Percentiles rank a stretch among this genome's conserved stretches.
phyloP scores from a whole-genome alignment of 2,113 vertebrate genomes.

The Saiga tatarica region DNA sequence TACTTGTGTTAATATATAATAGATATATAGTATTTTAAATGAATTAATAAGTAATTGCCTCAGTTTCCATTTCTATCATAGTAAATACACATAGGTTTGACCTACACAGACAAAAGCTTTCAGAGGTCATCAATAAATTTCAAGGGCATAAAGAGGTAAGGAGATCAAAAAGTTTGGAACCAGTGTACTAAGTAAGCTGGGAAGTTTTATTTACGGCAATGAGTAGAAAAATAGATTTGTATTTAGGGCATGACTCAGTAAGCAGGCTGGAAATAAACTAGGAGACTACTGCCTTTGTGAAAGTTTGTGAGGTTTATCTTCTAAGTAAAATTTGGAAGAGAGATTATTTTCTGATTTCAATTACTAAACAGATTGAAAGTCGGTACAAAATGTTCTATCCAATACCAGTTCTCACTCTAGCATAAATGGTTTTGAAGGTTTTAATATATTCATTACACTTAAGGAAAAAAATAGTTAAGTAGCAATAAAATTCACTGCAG shows the following conservation, averaged over 20 bases:
- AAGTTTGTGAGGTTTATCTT: not conserved
- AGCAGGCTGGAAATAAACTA: not conserved
- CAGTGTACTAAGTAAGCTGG: not conserved
- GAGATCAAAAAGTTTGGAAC: not conserved
- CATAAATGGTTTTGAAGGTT: not conserved
- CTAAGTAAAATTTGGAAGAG: not conserved
- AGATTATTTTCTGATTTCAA: constrained; percentile 17
- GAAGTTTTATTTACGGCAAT: not conserved
- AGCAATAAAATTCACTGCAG: constrained; percentile 19
- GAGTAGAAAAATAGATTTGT: not conserved
- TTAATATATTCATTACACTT: constrained; percentile 39
- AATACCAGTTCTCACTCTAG: not conserved
- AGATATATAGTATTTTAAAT: not conserved
- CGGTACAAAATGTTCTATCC: not conserved
- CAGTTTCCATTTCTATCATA: not conserved
- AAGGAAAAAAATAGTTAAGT: constrained; percentile 38
- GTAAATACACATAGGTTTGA: not conserved
- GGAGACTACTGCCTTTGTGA: not conserved
- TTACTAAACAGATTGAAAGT: constrained; percentile 28
- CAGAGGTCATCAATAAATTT: not conserved
- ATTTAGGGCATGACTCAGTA: not conserved
- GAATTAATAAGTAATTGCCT: not conserved
- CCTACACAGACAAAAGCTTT: not conserved
- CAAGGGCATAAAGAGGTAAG: not conserved
- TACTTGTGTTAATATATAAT: not conserved